phyloP scores from a whole-genome alignment of 2,888 invertebrate genomes.

The Lomographa bimaculata region DNA sequence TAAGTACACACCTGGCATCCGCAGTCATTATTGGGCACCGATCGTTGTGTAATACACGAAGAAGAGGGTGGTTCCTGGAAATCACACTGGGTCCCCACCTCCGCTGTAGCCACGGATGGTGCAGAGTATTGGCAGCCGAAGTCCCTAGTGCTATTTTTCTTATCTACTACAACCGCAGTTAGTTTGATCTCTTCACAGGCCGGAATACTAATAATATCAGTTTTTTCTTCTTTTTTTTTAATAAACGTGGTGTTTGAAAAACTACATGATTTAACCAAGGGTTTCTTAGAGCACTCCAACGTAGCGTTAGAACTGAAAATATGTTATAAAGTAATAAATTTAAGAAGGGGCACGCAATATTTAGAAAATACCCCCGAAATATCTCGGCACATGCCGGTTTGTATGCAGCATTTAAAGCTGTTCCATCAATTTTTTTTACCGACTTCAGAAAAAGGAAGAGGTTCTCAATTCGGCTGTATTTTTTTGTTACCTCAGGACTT shows the following conservation, averaged over 20 bases:
- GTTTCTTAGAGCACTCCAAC: slow-evolving; percentile 13
- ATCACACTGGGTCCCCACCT: slow-evolving; percentile 22
- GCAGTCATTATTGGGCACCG: not conserved
- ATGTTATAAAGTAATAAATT: slow-evolving; percentile 5
- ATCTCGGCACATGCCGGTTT: too few species aligned
- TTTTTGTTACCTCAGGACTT: too few species aligned
- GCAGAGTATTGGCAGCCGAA: slow-evolving; percentile 32
- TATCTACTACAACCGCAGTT: too few species aligned
- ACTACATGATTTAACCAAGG: slow-evolving; percentile 18
- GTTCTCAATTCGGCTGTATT: too few species aligned
- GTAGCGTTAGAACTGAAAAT: slow-evolving; percentile 24
- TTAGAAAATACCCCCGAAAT: too few species aligned
- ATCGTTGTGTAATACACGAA: not conserved
- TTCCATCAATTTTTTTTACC: too few species aligned
- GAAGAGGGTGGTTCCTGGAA: not conserved
- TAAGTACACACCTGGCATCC: slow-evolving; percentile 7
- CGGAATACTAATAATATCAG: too few species aligned
- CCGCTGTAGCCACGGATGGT: slow-evolving; percentile 17
- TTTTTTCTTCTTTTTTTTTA: slow-evolving; percentile 2
- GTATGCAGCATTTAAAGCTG: too few species aligned
- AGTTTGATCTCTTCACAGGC: too few species aligned
- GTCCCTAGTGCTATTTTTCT: not conserved
- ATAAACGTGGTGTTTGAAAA: slow-evolving; percentile 15
- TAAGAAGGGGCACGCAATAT: too few species aligned
- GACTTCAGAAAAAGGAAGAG: too few species aligned